Percentiles rank a stretch among this genome's conserved stretches.
These are phyloP conservation scores for Diachasmimorpha longicaudata DNA, from an alignment of 1,140 invertebrate species.

Conservation along the genomic window DNA sequence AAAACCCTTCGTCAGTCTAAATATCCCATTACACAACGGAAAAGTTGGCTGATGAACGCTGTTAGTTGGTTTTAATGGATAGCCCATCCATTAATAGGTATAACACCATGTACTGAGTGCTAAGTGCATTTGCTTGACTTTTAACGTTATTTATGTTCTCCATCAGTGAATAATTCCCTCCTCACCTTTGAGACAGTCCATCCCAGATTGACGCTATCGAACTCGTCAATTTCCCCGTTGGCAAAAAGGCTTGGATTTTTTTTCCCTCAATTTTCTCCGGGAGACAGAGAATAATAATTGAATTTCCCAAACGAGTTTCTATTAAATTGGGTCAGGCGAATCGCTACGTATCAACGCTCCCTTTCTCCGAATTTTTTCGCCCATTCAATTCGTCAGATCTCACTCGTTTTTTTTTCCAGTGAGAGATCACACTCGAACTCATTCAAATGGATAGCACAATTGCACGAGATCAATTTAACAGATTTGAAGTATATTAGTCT, in stretches of 20 bases:
- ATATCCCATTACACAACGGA: neutral
- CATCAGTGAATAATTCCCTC: neutral
- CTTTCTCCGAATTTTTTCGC: neutral
- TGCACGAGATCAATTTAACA: too few relatives aligned
- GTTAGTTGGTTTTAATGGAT: neutral
- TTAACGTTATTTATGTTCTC: neutral
- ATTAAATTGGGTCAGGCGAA: constrained; percentile 10
- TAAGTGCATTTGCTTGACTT: neutral
- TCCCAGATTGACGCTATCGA: neutral
- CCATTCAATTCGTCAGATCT: neutral
- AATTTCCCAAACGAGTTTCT: constrained; percentile 8
- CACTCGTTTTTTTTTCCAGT: neutral
- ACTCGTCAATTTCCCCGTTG: neutral
- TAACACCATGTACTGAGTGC: neutral
- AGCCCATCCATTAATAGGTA: neutral
- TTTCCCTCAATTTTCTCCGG: neutral
- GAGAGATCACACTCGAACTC: neutral
- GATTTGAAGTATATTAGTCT: too few relatives aligned
- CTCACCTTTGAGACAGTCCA: neutral
- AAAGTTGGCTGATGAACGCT: neutral
- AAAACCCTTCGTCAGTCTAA: too few relatives aligned
- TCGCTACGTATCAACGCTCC: constrained; percentile 1
- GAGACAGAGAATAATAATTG: neutral
- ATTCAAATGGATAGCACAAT: neutral
- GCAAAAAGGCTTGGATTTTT: neutral